Evolutionary conservation across 2,888 invertebrate genomes (phyloP).

Genomic region (Glyphotaelius pellucidus): DNA sequence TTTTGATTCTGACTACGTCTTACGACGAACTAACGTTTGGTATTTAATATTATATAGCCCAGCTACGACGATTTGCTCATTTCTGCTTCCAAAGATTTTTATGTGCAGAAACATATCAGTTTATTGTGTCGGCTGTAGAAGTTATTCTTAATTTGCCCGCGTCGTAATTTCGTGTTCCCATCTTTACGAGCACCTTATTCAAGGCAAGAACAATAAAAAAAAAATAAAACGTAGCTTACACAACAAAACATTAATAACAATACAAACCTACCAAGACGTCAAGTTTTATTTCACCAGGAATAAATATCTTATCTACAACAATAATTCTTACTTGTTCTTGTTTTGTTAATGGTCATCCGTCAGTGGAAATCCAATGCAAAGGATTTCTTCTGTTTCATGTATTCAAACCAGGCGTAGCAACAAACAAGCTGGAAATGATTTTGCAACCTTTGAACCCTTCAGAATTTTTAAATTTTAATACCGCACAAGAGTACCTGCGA

Average conservation of each 20-base stretch:
- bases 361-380: neutral
- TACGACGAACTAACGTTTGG: no score
- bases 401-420: neutral
- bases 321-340: neutral
- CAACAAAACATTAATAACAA: constrained; percentile 2
- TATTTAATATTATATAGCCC: neutral
- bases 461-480: no score
- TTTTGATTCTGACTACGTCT: no score
- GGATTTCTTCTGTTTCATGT: neutral
- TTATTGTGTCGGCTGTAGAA: constrained; percentile 12
- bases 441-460: neutral
- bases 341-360: neutral
- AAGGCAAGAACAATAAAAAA: neutral
- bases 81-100: neutral
- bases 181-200: constrained; percentile 32
- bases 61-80: neutral
- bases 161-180: constrained; percentile 8
- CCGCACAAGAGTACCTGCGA: no score
- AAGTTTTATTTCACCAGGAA: neutral
- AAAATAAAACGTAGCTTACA: neutral
- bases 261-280: neutral
- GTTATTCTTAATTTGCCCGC: constrained; percentile 34
- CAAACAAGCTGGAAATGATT: neutral
- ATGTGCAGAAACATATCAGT: constrained; percentile 5
- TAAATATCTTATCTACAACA: neutral